Percentiles rank a stretch among this genome's conserved stretches.
Evolutionary conservation across 2,888 invertebrate species (phyloP).

Genomic region (Diaphora mendica): DNA sequence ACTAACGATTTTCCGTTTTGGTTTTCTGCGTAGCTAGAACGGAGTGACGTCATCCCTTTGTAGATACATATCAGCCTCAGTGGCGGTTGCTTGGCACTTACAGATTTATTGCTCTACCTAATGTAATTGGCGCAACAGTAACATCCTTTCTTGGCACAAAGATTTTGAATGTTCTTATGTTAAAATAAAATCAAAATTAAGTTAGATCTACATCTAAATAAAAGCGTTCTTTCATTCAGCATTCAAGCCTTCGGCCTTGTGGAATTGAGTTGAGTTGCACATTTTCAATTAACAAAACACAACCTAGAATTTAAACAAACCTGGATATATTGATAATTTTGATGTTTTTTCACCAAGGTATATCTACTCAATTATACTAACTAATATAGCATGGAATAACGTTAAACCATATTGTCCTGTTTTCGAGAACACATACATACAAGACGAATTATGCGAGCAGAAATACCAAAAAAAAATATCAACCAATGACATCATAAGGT

Average conservation of each 20-base stretch:
- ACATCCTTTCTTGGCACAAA: background rate
- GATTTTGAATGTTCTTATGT: background rate
- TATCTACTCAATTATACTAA: no score
- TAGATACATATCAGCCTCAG: conserved; percentile 23
- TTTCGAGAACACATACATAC: background rate
- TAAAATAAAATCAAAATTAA: background rate
- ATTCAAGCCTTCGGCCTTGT: background rate
- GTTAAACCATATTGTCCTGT: background rate
- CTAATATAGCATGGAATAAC: no score
- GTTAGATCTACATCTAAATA: background rate
- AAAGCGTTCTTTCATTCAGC: background rate
- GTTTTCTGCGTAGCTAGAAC: no score
- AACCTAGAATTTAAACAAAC: no score
- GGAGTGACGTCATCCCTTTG: conserved; percentile 35
- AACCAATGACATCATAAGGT: background rate
- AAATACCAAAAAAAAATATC: background rate
- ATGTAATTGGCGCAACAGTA: conserved; percentile 33
- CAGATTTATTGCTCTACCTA: conserved; percentile 34
- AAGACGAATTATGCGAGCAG: background rate
- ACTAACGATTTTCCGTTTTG: no score
- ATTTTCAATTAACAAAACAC: background rate
- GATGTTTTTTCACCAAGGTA: no score
- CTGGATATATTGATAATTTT: no score
- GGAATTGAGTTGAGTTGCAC: background rate
- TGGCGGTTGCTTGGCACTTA: conserved; percentile 34